These are phyloP conservation scores for Saccopteryx bilineata DNA, from an alignment of 2,113 vertebrate species.

Conservation along the genomic window DNA sequence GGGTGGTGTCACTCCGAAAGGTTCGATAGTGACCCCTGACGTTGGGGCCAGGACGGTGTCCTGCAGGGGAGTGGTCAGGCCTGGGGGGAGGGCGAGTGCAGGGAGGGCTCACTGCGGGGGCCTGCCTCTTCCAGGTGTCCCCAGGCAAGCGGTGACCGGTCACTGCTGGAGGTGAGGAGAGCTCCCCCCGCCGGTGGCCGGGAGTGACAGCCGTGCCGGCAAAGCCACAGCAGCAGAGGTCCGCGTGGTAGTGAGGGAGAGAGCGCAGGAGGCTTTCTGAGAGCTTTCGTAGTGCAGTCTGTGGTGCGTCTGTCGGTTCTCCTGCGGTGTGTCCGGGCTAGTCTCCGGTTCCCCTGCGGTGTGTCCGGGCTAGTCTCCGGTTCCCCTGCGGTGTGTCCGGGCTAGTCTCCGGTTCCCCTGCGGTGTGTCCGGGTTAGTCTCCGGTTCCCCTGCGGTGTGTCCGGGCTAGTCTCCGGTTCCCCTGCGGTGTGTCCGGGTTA, in stretches of 20 bases:
- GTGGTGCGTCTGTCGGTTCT: background rate
- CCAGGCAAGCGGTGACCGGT: background rate
- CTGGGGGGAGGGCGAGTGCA: background rate
- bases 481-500: too few relatives aligned
- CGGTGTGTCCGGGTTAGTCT: too few relatives aligned
- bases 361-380: too few relatives aligned
- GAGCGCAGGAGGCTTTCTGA: background rate
- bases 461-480: too few relatives aligned
- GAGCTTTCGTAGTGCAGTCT: background rate
- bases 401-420: too few relatives aligned
- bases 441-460: too few relatives aligned
- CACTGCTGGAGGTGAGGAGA: background rate
- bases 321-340: too few relatives aligned
- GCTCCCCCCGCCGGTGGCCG: constrained; percentile 59
- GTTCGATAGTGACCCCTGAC: background rate
- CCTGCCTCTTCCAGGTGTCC: background rate
- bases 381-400: too few relatives aligned
- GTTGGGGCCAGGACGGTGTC: too few relatives aligned
- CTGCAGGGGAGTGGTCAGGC: background rate
- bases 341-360: too few relatives aligned
- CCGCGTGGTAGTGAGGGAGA: background rate
- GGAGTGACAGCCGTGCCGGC: background rate
- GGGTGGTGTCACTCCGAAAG: background rate
- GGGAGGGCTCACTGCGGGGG: too few relatives aligned
- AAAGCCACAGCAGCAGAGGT: background rate